Evolutionary conservation across 2,113 vertebrate species (phyloP).

Genomic region (Pteropus alecto): DNA sequence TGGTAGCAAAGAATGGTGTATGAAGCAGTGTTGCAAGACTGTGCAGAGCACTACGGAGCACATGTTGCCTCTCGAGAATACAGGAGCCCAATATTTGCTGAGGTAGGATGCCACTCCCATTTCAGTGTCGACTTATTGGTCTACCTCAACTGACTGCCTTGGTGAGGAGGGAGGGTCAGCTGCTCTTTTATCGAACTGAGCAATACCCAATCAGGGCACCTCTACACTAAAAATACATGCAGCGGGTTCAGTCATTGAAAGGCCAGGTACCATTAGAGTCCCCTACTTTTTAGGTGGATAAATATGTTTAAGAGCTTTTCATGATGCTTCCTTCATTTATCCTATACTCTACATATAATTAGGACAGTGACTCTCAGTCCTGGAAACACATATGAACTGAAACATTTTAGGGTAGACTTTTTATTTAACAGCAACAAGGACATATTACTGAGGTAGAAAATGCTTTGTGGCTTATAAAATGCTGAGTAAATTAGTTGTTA

Average conservation of each 20-base stretch:
- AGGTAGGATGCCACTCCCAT: not conserved
- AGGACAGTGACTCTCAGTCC: not conserved
- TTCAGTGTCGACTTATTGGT: not conserved
- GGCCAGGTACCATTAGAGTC: not conserved
- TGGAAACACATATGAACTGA: not conserved
- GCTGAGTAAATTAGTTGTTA: not conserved
- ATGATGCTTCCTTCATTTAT: not conserved
- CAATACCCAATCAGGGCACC: not conserved
- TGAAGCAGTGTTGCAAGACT: not conserved
- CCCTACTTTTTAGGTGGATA: not conserved
- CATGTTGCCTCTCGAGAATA: rapidly evolving
- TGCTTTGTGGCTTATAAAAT: not conserved
- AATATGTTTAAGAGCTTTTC: not conserved
- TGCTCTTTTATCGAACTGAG: not conserved
- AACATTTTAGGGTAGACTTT: not conserved
- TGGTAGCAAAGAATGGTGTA: not conserved
- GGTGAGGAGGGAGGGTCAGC: not conserved
- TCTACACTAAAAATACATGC: not conserved
- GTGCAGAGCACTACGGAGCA: not conserved
- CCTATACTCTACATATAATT: too few relatives aligned
- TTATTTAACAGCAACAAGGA: not conserved
- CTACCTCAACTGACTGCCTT: not conserved
- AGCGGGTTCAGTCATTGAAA: not conserved
- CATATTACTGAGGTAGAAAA: not conserved
- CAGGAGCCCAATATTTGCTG: not conserved